Conservation (phyloP, 2,888 invertebrate species). For the Craniophora ligustri region DNA sequence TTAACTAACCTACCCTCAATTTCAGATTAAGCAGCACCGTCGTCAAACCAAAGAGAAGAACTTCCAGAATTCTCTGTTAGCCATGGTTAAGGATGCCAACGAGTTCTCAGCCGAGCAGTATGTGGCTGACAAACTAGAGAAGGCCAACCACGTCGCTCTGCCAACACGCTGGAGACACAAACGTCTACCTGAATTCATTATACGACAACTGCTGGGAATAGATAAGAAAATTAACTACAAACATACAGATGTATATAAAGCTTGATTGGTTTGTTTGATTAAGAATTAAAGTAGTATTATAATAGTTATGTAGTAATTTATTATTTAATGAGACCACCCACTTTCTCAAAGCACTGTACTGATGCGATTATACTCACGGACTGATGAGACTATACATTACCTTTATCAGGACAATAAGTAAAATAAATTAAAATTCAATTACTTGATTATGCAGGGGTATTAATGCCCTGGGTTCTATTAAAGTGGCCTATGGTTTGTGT, state of each 20-base stretch:
- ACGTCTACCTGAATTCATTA: constrained; percentile 90
- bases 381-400: no score
- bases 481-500: no score
- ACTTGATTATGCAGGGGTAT: no score
- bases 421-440: no score
- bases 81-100: constrained; percentile 92
- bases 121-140: constrained; percentile 90
- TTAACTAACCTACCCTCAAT: constrained; percentile 42
- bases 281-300: constrained; percentile 49
- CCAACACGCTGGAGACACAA: constrained; percentile 89
- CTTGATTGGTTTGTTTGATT: constrained; percentile 49
- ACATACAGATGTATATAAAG: constrained; percentile 83
- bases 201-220: constrained; percentile 90
- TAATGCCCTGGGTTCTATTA: no score
- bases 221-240: constrained; percentile 86
- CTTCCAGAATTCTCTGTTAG: constrained; percentile 92
- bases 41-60: constrained; percentile 93
- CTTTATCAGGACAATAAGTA: no score
- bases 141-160: constrained; percentile 89
- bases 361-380: no score
- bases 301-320: constrained; percentile 10
- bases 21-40: constrained; percentile 90
- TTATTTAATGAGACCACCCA: neutral
- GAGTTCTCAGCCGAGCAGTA: constrained; percentile 93
- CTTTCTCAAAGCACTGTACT: no score